A percentile compares a stretch with the other conserved stretches of the same genome.
phyloP scores from a whole-genome alignment of 2,888 invertebrate genomes.

The Disparrhopalites patrizii region DNA sequence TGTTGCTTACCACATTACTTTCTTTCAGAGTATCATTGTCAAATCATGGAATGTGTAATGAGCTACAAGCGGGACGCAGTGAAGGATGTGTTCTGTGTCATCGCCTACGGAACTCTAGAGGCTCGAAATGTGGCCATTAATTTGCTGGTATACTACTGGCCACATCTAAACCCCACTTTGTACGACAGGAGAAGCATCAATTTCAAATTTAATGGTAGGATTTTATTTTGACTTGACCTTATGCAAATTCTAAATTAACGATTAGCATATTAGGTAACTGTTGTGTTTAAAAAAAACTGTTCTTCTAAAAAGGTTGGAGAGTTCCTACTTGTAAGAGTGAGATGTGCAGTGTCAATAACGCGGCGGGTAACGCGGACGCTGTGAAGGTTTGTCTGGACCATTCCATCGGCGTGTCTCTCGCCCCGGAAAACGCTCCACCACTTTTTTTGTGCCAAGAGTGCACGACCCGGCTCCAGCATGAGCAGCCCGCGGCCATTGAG shows the following conservation, averaged over 20 bases:
- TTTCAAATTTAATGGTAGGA: conserved; percentile 78
- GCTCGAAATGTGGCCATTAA: conserved; percentile 94
- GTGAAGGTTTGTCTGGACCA: conserved; percentile 94
- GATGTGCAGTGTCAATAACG: conserved; percentile 67
- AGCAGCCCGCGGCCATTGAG: conserved; percentile 75
- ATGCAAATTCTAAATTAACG: conserved; percentile 12
- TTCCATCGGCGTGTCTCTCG: conserved; percentile 79
- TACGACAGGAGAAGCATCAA: conserved; percentile 84
- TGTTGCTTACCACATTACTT: no score
- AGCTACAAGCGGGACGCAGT: conserved; percentile 83
- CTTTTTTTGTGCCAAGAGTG: conserved; percentile 94
- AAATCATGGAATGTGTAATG: conserved; percentile 93
- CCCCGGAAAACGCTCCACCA: conserved; percentile 82
- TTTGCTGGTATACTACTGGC: conserved; percentile 98
- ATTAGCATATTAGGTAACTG: neutral
- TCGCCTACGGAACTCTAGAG: conserved; percentile 92
- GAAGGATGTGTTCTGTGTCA: conserved; percentile 89
- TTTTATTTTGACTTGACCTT: no score
- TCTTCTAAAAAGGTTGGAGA: conserved; percentile 53
- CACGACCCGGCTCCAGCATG: conserved; percentile 77
- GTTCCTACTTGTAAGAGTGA: conserved; percentile 75
- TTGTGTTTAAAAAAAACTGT: neutral
- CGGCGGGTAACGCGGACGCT: conserved; percentile 77
- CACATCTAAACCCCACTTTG: conserved; percentile 89
- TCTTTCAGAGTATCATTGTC: conserved; percentile 92